These are phyloP conservation scores for Gobius niger DNA, from an alignment of 2,113 vertebrate species.

Conservation along the genomic window DNA sequence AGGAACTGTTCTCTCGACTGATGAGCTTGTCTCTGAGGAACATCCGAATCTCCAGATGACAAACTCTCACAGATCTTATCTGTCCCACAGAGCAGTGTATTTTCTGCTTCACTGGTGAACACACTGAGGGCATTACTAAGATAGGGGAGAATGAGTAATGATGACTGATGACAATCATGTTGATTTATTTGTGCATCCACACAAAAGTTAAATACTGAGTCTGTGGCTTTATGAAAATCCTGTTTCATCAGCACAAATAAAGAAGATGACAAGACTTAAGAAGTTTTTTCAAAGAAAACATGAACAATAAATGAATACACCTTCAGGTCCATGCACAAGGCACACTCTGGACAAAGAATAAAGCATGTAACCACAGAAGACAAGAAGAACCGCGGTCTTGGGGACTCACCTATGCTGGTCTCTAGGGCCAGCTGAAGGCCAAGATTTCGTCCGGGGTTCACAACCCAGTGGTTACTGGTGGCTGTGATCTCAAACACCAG, in stretches of 20 bases:
- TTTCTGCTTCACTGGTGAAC: constrained; percentile 51
- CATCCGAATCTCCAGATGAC: constrained; percentile 32
- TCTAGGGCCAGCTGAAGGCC: constrained; percentile 93
- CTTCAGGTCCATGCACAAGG: too few species aligned
- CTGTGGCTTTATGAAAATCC: not conserved
- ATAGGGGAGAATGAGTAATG: constrained; percentile 22
- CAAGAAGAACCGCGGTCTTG: too few species aligned
- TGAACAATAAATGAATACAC: too few species aligned
- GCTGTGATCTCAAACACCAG: constrained; percentile 95
- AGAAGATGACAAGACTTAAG: not conserved
- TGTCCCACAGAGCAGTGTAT: constrained; percentile 19
- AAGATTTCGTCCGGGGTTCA: constrained; percentile 91
- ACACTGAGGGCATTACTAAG: constrained; percentile 52
- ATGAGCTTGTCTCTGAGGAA: constrained; percentile 43
- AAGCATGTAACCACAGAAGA: too few species aligned
- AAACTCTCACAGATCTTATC: constrained; percentile 44
- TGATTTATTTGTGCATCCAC: constrained; percentile 35
- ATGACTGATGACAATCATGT: constrained; percentile 33
- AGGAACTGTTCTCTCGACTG: constrained; percentile 30
- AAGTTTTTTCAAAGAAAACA: not conserved
- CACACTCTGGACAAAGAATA: too few species aligned
- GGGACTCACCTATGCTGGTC: constrained; percentile 82
- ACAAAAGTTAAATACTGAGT: constrained; percentile 14
- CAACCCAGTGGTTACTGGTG: constrained; percentile 96
- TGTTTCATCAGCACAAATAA: not conserved